Evolutionary conservation across 2,888 invertebrate species (phyloP).

Genomic region (Ormyrus thymus): DNA sequence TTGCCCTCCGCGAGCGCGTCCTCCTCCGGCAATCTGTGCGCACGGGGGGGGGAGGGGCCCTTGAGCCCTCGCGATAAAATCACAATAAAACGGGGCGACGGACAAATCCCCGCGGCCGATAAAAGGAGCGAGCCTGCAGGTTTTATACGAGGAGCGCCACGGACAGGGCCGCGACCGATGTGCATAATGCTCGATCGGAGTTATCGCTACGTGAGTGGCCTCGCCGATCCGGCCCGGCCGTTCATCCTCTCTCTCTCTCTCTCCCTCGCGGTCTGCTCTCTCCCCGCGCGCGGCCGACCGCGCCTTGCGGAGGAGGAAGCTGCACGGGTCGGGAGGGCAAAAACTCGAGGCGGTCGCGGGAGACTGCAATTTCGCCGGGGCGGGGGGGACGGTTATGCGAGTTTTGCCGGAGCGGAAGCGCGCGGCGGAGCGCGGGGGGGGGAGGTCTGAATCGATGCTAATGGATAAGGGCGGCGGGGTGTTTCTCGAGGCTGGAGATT

Average conservation of each 20-base stretch:
- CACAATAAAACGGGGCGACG: constrained; percentile 46
- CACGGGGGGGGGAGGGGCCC: background rate
- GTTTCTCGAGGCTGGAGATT: no score
- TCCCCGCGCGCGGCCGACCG: background rate
- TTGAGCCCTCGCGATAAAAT: constrained; percentile 42
- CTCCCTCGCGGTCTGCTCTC: constrained; percentile 1
- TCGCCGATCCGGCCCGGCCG: constrained; percentile 39
- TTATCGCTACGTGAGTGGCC: constrained; percentile 54
- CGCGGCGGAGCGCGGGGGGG: no score
- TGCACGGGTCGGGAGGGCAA: background rate
- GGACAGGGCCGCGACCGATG: constrained; percentile 4
- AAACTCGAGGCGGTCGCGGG: no score
- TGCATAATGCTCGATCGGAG: constrained; percentile 49
- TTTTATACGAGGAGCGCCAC: constrained; percentile 32
- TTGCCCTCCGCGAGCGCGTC: background rate
- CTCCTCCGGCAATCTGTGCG: constrained; percentile 4
- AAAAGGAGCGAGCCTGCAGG: constrained; percentile 29
- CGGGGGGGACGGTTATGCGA: no score
- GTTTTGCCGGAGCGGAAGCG: no score
- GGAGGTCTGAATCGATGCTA: no score
- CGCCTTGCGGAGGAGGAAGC: background rate
- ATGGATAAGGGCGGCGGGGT: no score
- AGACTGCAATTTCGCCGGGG: no score
- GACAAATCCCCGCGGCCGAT: constrained; percentile 48
- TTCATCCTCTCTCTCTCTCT: constrained; percentile 30